A percentile compares a stretch with the other conserved stretches of the same genome.
Conservation (phyloP, 2,888 invertebrate species). For the Dryomyza anilis region DNA sequence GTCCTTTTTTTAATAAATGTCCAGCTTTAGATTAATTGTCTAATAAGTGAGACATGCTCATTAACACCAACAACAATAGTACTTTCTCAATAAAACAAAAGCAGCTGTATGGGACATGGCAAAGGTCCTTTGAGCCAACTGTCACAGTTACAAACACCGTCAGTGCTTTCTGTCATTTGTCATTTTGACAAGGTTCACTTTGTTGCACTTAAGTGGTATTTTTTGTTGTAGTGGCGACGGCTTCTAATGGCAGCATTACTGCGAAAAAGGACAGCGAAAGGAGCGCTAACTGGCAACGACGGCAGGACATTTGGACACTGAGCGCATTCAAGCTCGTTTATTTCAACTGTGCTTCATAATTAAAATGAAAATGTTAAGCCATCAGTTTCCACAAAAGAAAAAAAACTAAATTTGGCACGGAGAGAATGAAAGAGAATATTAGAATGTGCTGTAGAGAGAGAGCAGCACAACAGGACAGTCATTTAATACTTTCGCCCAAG, state of each 20-base stretch:
- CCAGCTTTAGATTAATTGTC: slow-evolving; percentile 20
- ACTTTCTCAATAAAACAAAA: slow-evolving; percentile 11
- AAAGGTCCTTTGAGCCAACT: not conserved
- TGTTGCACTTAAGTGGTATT: not conserved
- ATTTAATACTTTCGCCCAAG: slow-evolving; percentile 16
- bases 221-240: too few species aligned
- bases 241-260: not conserved
- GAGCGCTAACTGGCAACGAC: too few species aligned
- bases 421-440: not conserved
- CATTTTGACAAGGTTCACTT: slow-evolving; percentile 24
- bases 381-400: too few species aligned
- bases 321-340: too few species aligned
- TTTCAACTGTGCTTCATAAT: slow-evolving; percentile 23
- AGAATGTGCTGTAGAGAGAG: not conserved
- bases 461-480: not conserved
- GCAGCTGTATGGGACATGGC: too few species aligned
- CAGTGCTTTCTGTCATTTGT: slow-evolving; percentile 25
- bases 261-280: too few species aligned
- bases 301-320: too few species aligned
- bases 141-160: slow-evolving; percentile 5
- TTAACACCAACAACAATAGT: slow-evolving; percentile 20
- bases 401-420: too few species aligned
- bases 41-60: slow-evolving; percentile 20
- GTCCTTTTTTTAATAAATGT: too few species aligned
- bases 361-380: slow-evolving; percentile 24